Percentiles rank a stretch among this genome's conserved stretches.
phyloP scores from a whole-genome alignment of 2,797 vertebrate species.

The Myiotriccus ornatus region DNA sequence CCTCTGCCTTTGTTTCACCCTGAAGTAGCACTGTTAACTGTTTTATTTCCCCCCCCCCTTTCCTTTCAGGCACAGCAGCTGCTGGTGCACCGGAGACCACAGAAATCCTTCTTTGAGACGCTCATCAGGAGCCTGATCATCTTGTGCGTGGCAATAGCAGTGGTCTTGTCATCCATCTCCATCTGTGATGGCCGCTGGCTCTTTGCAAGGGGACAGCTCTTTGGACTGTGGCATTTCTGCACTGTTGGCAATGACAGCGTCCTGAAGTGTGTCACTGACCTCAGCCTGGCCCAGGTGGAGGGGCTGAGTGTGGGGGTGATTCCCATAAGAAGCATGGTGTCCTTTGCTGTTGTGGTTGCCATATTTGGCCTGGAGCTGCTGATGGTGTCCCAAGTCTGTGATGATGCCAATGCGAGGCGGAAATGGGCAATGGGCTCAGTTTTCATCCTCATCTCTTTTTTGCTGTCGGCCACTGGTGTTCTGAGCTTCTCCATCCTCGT shows the following conservation, averaged over 20 bases:
- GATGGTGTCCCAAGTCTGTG: slow-evolving; percentile 82
- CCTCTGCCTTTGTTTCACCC: background rate
- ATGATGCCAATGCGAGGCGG: slow-evolving; percentile 62
- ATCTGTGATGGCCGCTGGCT: slow-evolving; percentile 84
- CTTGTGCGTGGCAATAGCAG: slow-evolving; percentile 70
- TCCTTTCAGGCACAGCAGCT: slow-evolving; percentile 47
- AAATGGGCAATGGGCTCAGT: slow-evolving; percentile 78
- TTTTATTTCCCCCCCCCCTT: rapidly evolving
- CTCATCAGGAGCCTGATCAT: slow-evolving; percentile 79
- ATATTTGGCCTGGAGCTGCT: slow-evolving; percentile 85
- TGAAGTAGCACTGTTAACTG: rapidly evolving
- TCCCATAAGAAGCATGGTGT: slow-evolving; percentile 68
- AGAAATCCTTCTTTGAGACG: slow-evolving; percentile 74
- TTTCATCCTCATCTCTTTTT: slow-evolving; percentile 75
- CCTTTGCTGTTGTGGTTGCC: slow-evolving; percentile 78
- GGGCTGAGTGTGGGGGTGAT: slow-evolving; percentile 68
- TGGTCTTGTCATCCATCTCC: slow-evolving; percentile 80
- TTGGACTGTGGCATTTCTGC: slow-evolving; percentile 84
- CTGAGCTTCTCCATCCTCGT: slow-evolving; percentile 76
- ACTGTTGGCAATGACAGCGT: background rate
- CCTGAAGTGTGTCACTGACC: slow-evolving; percentile 69
- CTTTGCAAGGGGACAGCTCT: slow-evolving; percentile 60
- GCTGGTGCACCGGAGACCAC: slow-evolving; percentile 15
- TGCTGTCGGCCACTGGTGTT: slow-evolving; percentile 72
- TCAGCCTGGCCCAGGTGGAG: slow-evolving; percentile 59